These are phyloP conservation scores for Stigmatopora nigra DNA, from an alignment of 2,113 vertebrate species.

Conservation along the genomic window DNA sequence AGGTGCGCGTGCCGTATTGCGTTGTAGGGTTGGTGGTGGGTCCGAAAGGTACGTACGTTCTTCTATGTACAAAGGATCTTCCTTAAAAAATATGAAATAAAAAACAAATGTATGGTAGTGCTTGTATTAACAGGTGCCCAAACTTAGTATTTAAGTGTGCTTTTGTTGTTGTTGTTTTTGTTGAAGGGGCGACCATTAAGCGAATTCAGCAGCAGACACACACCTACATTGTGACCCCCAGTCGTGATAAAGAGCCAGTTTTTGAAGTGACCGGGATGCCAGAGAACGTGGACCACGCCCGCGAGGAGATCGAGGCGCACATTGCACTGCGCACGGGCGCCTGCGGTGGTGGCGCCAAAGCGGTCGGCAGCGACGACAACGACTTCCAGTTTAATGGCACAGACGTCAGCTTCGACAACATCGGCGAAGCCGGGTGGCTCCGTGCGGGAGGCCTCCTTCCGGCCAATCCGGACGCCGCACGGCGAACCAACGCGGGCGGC, in stretches of 20 bases:
- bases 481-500: conserved; percentile 41
- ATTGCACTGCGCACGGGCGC: conserved; percentile 87
- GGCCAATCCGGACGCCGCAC: conserved; percentile 35
- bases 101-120: no score
- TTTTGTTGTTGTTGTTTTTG: conserved; percentile 4
- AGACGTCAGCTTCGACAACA: conserved; percentile 83
- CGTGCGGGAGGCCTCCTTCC: conserved; percentile 59
- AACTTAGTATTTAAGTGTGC: background rate
- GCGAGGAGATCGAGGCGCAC: conserved; percentile 92
- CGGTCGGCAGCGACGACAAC: conserved; percentile 75
- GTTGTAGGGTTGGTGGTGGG: conserved; percentile 93
- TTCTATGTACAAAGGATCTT: no score
- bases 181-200: conserved; percentile 83
- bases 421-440: conserved; percentile 68
- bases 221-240: conserved; percentile 93
- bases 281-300: conserved; percentile 84
- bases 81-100: no score
- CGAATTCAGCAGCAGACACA: conserved; percentile 95
- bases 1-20: conserved; percentile 88
- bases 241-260: conserved; percentile 90
- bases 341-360: conserved; percentile 69
- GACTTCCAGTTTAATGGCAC: conserved; percentile 91
- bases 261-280: conserved; percentile 96
- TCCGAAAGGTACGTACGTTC: conserved; percentile 78
- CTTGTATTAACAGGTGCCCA: no score